These are phyloP conservation scores for Carabus problematicus DNA, from an alignment of 2,888 invertebrate species.

Conservation along the genomic window DNA sequence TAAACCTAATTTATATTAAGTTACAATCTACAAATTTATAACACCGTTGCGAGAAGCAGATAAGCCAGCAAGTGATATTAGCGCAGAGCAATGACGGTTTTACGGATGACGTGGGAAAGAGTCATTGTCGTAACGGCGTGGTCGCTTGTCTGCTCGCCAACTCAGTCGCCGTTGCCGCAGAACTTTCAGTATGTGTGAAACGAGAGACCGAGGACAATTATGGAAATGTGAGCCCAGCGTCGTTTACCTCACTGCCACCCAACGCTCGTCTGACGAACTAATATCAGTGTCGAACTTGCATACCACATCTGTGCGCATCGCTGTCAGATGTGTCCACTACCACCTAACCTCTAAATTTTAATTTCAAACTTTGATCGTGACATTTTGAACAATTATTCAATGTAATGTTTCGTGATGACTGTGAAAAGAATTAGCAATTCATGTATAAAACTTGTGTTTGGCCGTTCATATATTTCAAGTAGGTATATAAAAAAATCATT, in stretches of 20 bases:
- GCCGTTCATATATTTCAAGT: too few relatives aligned
- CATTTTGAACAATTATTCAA: too few relatives aligned
- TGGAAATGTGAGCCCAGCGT: background rate
- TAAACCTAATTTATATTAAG: too few relatives aligned
- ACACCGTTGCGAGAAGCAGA: too few relatives aligned
- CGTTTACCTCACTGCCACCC: background rate
- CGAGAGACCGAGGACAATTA: constrained; percentile 8
- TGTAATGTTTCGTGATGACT: too few relatives aligned
- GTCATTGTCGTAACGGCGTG: background rate
- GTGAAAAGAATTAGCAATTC: too few relatives aligned
- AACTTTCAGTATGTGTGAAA: constrained; percentile 10
- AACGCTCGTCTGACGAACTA: background rate
- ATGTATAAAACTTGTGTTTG: too few relatives aligned
- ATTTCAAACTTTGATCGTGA: too few relatives aligned
- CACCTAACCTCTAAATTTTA: background rate
- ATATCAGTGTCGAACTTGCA: background rate
- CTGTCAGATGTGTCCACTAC: background rate
- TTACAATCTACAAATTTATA: too few relatives aligned
- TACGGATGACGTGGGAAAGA: constrained; percentile 5
- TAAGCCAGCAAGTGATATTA: too few relatives aligned
- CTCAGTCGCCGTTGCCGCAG: constrained; percentile 2
- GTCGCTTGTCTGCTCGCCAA: background rate
- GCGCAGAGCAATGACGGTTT: background rate
- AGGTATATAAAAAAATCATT: too few relatives aligned
- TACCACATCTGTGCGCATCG: background rate